Evolutionary conservation across 2,797 vertebrate genomes (phyloP).

Genomic region (Typhlichthys subterraneus): DNA sequence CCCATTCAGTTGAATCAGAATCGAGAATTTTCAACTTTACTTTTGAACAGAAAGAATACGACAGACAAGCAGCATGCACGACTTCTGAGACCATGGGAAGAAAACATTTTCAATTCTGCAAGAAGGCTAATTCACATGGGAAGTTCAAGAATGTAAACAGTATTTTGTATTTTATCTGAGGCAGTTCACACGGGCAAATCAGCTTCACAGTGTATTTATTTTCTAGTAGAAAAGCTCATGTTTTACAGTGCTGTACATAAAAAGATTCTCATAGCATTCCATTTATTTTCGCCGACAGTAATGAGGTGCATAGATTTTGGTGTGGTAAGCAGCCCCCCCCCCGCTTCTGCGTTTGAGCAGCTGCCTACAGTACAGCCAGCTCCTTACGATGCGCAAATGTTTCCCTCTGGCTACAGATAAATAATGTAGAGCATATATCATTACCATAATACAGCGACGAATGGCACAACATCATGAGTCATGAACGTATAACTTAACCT

Average conservation of each 20-base stretch:
- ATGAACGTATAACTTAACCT: constrained; percentile 50
- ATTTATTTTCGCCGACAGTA: constrained; percentile 42
- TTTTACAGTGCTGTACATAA: constrained; percentile 45
- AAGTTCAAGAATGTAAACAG: constrained; percentile 40
- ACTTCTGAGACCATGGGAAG: constrained; percentile 37
- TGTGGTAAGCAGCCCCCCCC: constrained; percentile 44
- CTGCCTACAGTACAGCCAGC: constrained; percentile 41
- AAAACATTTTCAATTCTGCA: constrained; percentile 35
- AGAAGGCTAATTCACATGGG: constrained; percentile 23
- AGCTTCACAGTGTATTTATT: constrained; percentile 2
- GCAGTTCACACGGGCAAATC: constrained; percentile 6
- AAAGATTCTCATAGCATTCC: constrained; percentile 28
- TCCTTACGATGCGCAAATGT: constrained; percentile 57
- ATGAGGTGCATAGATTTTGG: constrained; percentile 39
- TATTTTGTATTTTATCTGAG: constrained; percentile 26
- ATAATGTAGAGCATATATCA: constrained; percentile 68
- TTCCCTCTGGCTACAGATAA: constrained; percentile 63
- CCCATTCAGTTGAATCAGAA: no score
- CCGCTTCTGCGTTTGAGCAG: constrained; percentile 36
- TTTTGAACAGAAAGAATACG: constrained; percentile 30
- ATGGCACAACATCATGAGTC: constrained; percentile 52
- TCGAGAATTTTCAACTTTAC: constrained; percentile 54
- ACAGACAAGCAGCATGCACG: constrained; percentile 42
- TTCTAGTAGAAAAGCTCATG: constrained; percentile 24
- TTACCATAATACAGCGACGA: constrained; percentile 68